Percentiles rank a stretch among this genome's conserved stretches.
Conservation (phyloP, 2,797 vertebrate species). For the Acrossocheilus fasciatus region DNA sequence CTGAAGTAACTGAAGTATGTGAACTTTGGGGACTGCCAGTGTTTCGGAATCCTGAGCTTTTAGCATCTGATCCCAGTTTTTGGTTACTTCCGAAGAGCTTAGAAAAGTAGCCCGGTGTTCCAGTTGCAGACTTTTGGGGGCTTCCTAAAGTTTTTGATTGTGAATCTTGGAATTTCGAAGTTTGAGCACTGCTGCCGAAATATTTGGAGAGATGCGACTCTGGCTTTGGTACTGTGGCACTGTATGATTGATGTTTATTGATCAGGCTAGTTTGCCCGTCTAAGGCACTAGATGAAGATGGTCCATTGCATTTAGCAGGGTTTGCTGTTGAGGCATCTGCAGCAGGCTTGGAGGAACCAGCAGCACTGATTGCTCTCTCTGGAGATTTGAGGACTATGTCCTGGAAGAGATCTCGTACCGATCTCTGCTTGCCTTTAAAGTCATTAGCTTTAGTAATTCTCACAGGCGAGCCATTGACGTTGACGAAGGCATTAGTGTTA, state of each 20-base stretch:
- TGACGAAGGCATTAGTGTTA: conserved; percentile 78
- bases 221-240: conserved; percentile 43
- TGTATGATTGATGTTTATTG: conserved; percentile 37
- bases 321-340: conserved; percentile 10
- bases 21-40: conserved; percentile 35
- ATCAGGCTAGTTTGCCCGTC: conserved; percentile 20
- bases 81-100: conserved; percentile 54
- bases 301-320: conserved; percentile 21
- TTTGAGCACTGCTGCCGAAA: conserved; percentile 36
- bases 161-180: conserved; percentile 15
- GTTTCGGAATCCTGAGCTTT: conserved; percentile 31
- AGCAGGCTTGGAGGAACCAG: conserved; percentile 37
- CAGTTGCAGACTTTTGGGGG: background rate
- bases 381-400: conserved; percentile 53
- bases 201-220: conserved; percentile 42
- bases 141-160: background rate
- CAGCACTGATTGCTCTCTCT: conserved; percentile 2
- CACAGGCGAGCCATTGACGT: conserved; percentile 79
- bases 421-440: conserved; percentile 66
- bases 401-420: conserved; percentile 71
- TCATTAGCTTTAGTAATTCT: conserved; percentile 68
- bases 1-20: conserved; percentile 2
- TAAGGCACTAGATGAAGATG: conserved; percentile 20
- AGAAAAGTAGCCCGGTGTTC: conserved; percentile 39
- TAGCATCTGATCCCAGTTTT: conserved; percentile 9